A percentile compares a stretch with the other conserved stretches of the same genome.
Evolutionary conservation across 2,888 invertebrate species (phyloP).

Genomic region (Pollenia angustigena): DNA sequence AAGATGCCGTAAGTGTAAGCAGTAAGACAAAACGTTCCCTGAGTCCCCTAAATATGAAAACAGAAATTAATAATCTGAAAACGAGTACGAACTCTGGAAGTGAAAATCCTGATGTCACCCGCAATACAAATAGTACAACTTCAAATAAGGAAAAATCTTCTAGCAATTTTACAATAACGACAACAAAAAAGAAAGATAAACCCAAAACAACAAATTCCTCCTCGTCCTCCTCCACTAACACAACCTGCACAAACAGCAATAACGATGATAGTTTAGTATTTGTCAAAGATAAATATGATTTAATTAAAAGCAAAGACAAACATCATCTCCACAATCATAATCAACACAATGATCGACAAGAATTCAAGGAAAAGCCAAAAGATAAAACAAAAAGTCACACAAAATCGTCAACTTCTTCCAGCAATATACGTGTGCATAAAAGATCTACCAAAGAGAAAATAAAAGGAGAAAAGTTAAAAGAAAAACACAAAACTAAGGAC

Average conservation of each 20-base stretch:
- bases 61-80: neutral
- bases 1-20: neutral
- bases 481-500: slow-evolving; percentile 18
- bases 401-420: slow-evolving; percentile 16
- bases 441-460: slow-evolving; percentile 43
- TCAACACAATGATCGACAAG: neutral
- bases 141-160: neutral
- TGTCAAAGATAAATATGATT: slow-evolving; percentile 62
- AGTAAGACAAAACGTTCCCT: slow-evolving; percentile 13
- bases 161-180: neutral
- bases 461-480: slow-evolving; percentile 45
- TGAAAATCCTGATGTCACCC: neutral
- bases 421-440: slow-evolving; percentile 29
- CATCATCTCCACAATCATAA: neutral
- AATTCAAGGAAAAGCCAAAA: slow-evolving; percentile 40
- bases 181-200: slow-evolving; percentile 33
- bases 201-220: neutral
- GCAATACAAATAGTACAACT: slow-evolving; percentile 21
- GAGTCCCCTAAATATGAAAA: neutral
- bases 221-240: neutral
- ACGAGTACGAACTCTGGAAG: neutral
- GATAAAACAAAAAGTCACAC: slow-evolving; percentile 19
- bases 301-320: slow-evolving; percentile 59
- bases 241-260: neutral
- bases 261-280: slow-evolving; percentile 32